phyloP scores from a whole-genome alignment of 2,113 vertebrate species.

The Mastomys coucha region DNA sequence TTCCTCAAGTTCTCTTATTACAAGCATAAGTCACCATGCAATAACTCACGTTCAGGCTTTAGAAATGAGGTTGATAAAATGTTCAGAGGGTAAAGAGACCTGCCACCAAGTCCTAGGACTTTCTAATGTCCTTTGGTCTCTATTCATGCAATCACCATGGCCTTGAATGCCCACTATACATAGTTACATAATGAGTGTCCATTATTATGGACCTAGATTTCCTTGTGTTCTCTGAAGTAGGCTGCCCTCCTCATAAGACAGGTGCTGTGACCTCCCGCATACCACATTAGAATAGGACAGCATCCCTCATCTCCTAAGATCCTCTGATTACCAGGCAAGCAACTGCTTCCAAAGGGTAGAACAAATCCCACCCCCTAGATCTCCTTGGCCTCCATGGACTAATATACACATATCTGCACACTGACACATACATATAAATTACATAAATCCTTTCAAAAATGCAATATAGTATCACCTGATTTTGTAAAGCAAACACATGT shows the following conservation, averaged over 20 bases:
- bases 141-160: not conserved
- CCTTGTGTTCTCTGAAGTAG: not conserved
- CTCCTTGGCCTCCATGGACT: not conserved
- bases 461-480: not conserved
- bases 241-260: not conserved
- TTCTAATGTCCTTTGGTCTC: not conserved
- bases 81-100: not conserved
- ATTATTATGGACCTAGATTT: not conserved
- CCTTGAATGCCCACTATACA: no score
- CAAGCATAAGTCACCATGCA: no score
- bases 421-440: not conserved
- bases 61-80: not conserved
- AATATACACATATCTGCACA: not conserved
- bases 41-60: not conserved
- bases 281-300: not conserved
- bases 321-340: not conserved
- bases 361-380: not conserved
- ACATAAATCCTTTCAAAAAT: not conserved
- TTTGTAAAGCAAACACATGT: slow-evolving; percentile 1
- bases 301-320: not conserved
- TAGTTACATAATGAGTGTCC: not conserved
- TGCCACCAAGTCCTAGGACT: not conserved
- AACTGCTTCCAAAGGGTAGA: not conserved
- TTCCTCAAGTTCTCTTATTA: not conserved
- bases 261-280: not conserved